Evolutionary conservation across 2,113 vertebrate species (phyloP), one percentile per base, ranked within the genome.

Genomic region (Speoplatyrhinus poulsoni): DNA sequence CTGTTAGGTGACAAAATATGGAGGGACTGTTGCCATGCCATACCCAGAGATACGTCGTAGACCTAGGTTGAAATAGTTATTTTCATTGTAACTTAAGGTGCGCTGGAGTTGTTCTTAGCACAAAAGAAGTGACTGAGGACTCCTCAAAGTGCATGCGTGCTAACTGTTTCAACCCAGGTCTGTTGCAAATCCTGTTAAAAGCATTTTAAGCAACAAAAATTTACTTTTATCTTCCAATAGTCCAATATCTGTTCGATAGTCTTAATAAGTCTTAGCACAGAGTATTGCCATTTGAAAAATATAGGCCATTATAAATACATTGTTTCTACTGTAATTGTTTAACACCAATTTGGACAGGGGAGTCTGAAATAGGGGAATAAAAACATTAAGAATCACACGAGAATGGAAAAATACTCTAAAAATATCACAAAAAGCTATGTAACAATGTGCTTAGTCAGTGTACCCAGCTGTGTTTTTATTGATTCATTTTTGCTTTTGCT

Each of bases 311-410:
- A 53, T 46, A 56, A 71, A 47, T 46, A 32, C 53, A 17, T 46
- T 26, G 70, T 77, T 48, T 67, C 50, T 53, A 19, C 69, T 92
- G 92, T 92, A 93, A 88, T 26, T 41, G 36, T 6, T 89, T 90
- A 89, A 89, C 85, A 93, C 90, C 60, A 85, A 90, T 93, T 93
- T 89, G 73, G 90, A 90, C 89, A 12, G 90, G 90, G 87, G 85
- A 86, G 32, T 83, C 75, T 78, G 72, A 74, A 70, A 75, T 71
- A 56, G 77, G 52, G 5, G 49, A 67, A 16, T 36, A 46, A 74
- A 66, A 49, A 61, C 64, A 48, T 52, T 46, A 62, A 62, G 10
- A 63, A 59, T 73, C 72, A 85, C 60, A 77, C 53, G 69, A 63
- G 65, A 79, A 74, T 80, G 79, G 46, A 81, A 68, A 82, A 74